Evolutionary conservation across 2,113 vertebrate genomes (phyloP).

Genomic region (Gadus chalcogrammus): DNA sequence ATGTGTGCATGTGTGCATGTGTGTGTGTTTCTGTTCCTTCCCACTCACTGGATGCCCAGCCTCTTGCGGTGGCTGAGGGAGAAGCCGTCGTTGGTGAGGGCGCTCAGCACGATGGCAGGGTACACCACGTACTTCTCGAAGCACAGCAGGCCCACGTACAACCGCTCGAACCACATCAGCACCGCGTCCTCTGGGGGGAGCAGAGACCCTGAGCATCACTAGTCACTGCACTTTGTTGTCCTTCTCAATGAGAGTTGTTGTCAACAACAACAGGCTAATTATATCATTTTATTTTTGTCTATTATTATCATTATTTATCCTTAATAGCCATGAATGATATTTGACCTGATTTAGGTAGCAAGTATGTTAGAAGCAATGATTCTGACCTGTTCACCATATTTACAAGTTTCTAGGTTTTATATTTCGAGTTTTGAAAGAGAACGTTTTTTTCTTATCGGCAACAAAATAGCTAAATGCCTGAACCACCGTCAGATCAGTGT

Average conservation of each 20-base stretch:
- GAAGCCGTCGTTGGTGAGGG: constrained; percentile 92
- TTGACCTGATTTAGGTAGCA: no score
- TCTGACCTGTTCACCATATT: no score
- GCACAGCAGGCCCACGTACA: constrained; percentile 92
- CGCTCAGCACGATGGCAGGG: constrained; percentile 92
- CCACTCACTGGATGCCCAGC: constrained; percentile 92
- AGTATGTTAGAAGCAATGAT: no score
- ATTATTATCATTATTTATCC: no score
- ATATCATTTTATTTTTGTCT: no score
- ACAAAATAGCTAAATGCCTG: no score
- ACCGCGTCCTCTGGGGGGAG: constrained; percentile 85
- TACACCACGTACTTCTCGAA: constrained; percentile 97
- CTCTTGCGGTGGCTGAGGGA: constrained; percentile 88
- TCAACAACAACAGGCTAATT: neutral
- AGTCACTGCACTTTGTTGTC: neutral
- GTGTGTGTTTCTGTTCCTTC: neutral
- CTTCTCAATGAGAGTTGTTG: neutral
- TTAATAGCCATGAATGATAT: no score
- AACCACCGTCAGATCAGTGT: no score
- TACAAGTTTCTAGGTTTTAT: no score
- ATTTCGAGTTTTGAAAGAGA: no score
- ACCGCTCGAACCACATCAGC: constrained; percentile 98
- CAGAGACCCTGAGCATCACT: neutral
- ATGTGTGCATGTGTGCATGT: neutral
- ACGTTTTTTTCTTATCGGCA: no score